A percentile compares a stretch with the other conserved stretches of the same genome.
Conservation (phyloP, 2,888 invertebrate genomes). For the Gari tellinella region DNA sequence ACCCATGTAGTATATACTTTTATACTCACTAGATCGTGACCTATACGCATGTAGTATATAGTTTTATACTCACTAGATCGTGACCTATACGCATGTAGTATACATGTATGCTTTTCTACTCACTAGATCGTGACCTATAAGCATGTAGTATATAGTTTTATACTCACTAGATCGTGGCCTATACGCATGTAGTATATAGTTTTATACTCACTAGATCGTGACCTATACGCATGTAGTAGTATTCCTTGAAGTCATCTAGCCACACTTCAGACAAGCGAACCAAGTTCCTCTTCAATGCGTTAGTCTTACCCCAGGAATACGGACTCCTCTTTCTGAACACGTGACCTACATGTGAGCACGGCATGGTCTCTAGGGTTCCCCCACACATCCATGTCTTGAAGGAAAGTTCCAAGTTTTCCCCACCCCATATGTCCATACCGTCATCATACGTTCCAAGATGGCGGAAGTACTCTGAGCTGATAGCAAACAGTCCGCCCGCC, state of each 20-base stretch:
- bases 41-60: neutral
- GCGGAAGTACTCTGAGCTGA: slow-evolving; percentile 93
- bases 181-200: neutral
- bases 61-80: neutral
- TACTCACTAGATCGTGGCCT: neutral
- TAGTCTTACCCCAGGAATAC: slow-evolving; percentile 89
- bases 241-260: slow-evolving; percentile 94
- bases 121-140: neutral
- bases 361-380: slow-evolving; percentile 94
- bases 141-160: neutral
- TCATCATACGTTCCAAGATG: slow-evolving; percentile 92
- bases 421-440: slow-evolving; percentile 99
- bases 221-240: slow-evolving; percentile 68
- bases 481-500: slow-evolving; percentile 96
- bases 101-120: neutral
- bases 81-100: neutral
- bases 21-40: neutral
- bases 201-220: slow-evolving; percentile 51
- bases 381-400: slow-evolving; percentile 99
- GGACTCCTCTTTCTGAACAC: slow-evolving; percentile 96
- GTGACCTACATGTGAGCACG: slow-evolving; percentile 98
- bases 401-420: slow-evolving; percentile 98
- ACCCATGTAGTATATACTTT: neutral
- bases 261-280: slow-evolving; percentile 96
- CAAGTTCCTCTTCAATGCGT: slow-evolving; percentile 92